These are phyloP conservation scores for Chascanopsetta lugubris DNA, from an alignment of 2,113 vertebrate species.

Conservation along the genomic window DNA sequence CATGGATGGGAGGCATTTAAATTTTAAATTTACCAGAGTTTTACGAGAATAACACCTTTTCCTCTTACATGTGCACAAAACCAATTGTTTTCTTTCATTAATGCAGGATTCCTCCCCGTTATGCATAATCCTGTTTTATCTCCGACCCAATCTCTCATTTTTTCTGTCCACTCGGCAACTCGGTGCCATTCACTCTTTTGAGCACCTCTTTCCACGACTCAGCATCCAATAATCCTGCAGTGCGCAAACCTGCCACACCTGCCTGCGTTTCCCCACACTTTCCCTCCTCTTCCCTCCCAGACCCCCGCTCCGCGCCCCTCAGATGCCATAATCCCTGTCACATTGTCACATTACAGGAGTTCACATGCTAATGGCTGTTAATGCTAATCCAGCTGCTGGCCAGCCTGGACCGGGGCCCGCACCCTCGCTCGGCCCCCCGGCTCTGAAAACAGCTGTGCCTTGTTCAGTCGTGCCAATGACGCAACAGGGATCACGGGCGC, in stretches of 20 bases:
- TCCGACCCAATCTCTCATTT: conserved; percentile 25
- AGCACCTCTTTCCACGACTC: conserved; percentile 27
- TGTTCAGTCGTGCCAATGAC: conserved; percentile 55
- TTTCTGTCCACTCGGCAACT: conserved; percentile 59
- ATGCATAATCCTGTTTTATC: conserved; percentile 42
- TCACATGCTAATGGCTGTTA: conserved; percentile 76
- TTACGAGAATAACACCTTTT: conserved; percentile 27
- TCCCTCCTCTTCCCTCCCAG: conserved; percentile 28
- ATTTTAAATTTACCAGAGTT: conserved; percentile 39
- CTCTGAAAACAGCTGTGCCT: conserved; percentile 67
- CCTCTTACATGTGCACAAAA: conserved; percentile 47
- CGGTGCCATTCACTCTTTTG: conserved; percentile 23
- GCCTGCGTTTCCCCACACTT: conserved; percentile 1
- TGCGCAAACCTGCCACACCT: conserved; percentile 2
- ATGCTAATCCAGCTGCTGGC: conserved; percentile 77
- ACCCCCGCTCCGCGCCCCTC: conserved; percentile 50
- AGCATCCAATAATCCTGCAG: conserved; percentile 44
- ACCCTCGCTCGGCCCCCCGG: conserved; percentile 50
- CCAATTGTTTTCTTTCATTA: conserved; percentile 51
- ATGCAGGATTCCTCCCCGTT: conserved; percentile 44
- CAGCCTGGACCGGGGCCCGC: conserved; percentile 60
- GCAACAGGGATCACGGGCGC: conserved; percentile 34
- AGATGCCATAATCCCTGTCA: conserved; percentile 74
- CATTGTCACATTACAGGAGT: conserved; percentile 79
- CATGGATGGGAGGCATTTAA: conserved; percentile 28